Evolutionary conservation across 2,113 vertebrate genomes (phyloP), one percentile per base, ranked within the genome.

Genomic region (Tragelaphus imberbis): DNA sequence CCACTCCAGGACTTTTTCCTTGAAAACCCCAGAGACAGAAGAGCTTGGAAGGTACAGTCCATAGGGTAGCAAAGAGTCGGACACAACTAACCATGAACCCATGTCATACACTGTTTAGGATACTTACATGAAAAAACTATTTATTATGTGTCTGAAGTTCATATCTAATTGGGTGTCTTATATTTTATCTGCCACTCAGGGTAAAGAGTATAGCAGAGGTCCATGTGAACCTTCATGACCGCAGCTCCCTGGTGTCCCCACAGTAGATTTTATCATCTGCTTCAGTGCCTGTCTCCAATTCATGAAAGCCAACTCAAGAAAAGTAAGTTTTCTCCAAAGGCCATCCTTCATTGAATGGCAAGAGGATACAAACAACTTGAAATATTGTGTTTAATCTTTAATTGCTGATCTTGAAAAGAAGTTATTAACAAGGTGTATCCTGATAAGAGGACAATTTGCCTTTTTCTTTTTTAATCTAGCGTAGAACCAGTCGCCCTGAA

Each of bases 161-260:
- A 61, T 30, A 25, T n/a, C 36, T 47, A 79, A 9, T 84, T 14
- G 36, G 12, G 12, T 44, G 36, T 15, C n/a, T n/a, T n/a, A 7
- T 77, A 77, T 25, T 71, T 40, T 19, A 30, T 53, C 56, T 51
- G 15, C 36, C 16, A 56, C 16, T 21, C 84, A 58, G 14, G 17
- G 19, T 36, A 7, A 75, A 40, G 44, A 51, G 28, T 40, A 28
- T 75, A 36, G n/a, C 75, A 36, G 53, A 33, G 84, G 56, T 11
- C 7, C 17, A 15, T 5, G 23, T 61, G 23, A 14, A 3, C 1
- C 17, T n/a, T 36, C 6, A 8, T 27, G 13, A 61, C 0, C 6
- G 10, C 17, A n/a, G 15, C n/a, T 55, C 40, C 17, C 51, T n/a
- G 17, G 33, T 49, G 21, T 61, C 36, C 40, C 85, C 61, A 56